These are phyloP conservation scores for Oncorhynchus tshawytscha DNA, from an alignment of 2,113 vertebrate genomes.

Conservation along the genomic window DNA sequence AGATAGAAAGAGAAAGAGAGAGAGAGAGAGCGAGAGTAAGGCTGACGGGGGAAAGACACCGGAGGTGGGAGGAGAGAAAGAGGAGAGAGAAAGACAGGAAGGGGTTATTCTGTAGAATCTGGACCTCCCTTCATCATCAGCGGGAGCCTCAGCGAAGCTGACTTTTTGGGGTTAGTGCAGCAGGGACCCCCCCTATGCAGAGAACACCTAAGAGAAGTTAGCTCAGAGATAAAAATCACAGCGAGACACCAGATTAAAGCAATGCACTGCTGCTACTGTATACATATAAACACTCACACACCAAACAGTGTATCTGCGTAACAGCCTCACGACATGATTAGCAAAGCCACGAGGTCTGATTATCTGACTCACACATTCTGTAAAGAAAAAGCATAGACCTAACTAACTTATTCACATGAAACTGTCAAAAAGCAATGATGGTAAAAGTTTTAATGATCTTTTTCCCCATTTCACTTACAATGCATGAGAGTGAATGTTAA, in stretches of 20 bases:
- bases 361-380: neutral
- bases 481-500: conserved; percentile 12
- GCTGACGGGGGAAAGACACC: conserved; percentile 30
- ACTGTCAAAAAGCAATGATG: neutral
- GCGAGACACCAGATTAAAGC: conserved; percentile 15
- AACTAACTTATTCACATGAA: conserved; percentile 10
- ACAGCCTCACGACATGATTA: neutral
- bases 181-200: conserved; percentile 28
- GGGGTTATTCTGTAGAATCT: conserved; percentile 41
- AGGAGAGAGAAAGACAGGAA: conserved; percentile 28
- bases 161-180: conserved; percentile 68
- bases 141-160: conserved; percentile 56
- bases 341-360: neutral
- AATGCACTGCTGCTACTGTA: neutral
- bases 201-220: neutral
- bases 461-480: neutral
- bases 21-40: conserved; percentile 19
- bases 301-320: neutral
- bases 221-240: conserved; percentile 15
- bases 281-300: neutral
- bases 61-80: neutral
- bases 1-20: neutral
- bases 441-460: conserved; percentile 8
- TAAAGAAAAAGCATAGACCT: neutral
- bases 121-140: conserved; percentile 54